Base-by-base conservation (phyloP, 2,888 invertebrate genomes). In the Cetonia aurata region DNA sequence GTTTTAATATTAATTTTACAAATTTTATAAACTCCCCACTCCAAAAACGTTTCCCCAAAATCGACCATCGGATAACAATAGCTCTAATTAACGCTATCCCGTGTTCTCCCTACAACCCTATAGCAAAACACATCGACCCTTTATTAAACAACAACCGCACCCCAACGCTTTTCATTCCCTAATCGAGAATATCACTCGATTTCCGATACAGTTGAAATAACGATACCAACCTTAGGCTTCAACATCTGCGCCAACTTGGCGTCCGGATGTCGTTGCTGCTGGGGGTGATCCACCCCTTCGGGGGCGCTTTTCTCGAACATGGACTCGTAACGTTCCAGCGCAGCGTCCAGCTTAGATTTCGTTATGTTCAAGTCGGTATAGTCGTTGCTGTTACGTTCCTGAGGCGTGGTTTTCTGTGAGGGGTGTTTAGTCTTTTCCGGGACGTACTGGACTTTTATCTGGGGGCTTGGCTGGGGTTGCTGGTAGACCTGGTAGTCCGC, bases 201-300 rank as follows among this genome's bases (percentile, higher is more conserved):
- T 37, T 8, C 37, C 37, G 37, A 37, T 37, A 37, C 37, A 37
- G 37, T 33, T 10, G 8, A 37, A 10, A 37, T 37, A 37, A 37
- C 37, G 10, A 25, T 52, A 53, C 74, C 76, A 71, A 80, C 81
- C 71, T 79, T 75, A 12, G 78, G 79, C 62, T 77, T 80, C 15
- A 81, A 60, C 66, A 77, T 74, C 67, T 74, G 75, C 1, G 74
- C 67, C 4, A 77, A 44, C 41, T 79, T 78, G 12, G 41, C 59
- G 52, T 66, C 71, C 42, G 65, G 72, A 57, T 17, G 50, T 6
- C 59, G 48, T 10, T 69, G 59, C 13, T 57, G 37, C 31, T 50
- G 25, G 6, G 55, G 37, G 6, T 37, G 37, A 37, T 37, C 37
- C 6, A 37, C 56, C 65, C 53, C 71, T 41, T 66, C 71, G 12